Evolutionary conservation across 2,113 vertebrate species (phyloP).

Genomic region (Pseudopodoces humilis): DNA sequence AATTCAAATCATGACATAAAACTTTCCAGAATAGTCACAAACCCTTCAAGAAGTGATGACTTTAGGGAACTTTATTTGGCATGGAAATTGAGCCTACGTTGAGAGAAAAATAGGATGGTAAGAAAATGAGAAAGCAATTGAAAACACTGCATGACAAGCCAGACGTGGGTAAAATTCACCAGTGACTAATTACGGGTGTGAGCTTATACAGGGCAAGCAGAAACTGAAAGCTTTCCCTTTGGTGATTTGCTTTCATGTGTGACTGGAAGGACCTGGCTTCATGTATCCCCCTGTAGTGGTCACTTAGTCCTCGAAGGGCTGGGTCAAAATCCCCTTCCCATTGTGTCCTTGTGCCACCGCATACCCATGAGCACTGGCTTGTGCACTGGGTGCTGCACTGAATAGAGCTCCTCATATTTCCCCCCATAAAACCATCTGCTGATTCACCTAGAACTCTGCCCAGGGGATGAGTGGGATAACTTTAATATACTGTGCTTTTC

Average conservation of each 20-base stretch:
- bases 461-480: neutral
- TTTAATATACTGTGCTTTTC: neutral
- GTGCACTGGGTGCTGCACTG: neutral
- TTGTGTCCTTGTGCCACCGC: neutral
- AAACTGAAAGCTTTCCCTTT: neutral
- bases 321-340: neutral
- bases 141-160: neutral
- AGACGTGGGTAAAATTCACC: neutral
- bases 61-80: neutral
- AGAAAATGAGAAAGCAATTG: neutral
- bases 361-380: neutral
- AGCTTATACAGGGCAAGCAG: rapidly evolving
- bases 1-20: neutral
- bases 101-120: neutral
- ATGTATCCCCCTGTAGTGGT: neutral
- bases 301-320: neutral
- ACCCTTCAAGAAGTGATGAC: neutral
- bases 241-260: neutral
- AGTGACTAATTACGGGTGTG: neutral
- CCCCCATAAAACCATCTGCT: neutral
- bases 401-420: rapidly evolving
- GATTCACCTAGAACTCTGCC: neutral
- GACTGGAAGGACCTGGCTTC: neutral
- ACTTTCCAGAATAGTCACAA: neutral
- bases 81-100: neutral